Evolutionary conservation across 2,888 invertebrate species (phyloP).

Genomic region (Nemoura dubitans): DNA sequence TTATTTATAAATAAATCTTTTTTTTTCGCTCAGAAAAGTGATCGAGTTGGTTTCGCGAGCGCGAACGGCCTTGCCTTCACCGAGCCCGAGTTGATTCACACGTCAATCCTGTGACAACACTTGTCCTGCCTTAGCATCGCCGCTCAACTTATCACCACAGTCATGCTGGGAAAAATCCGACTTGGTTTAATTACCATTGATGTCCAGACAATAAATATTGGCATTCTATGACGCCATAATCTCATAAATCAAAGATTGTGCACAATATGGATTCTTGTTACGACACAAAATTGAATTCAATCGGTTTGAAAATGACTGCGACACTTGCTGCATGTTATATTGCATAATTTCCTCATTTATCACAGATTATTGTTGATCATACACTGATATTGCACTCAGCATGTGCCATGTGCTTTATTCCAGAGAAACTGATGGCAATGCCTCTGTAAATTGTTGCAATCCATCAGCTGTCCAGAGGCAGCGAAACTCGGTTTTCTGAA

Average conservation of each 20-base stretch:
- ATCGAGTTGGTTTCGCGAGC: not conserved
- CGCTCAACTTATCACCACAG: not conserved
- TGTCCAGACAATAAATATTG: not conserved
- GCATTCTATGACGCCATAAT: not conserved
- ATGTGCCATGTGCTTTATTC: too few relatives aligned
- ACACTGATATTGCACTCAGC: too few relatives aligned
- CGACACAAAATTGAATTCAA: too few relatives aligned
- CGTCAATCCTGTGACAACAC: not conserved
- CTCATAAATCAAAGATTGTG: not conserved
- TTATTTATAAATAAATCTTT: not conserved
- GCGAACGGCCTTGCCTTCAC: not conserved
- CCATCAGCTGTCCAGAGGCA: too few relatives aligned
- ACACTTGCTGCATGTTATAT: too few relatives aligned
- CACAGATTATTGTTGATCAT: too few relatives aligned
- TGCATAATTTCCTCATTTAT: too few relatives aligned
- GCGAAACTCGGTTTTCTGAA: too few relatives aligned
- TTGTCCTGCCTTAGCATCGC: not conserved
- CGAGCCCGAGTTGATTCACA: not conserved
- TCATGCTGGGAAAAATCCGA: not conserved
- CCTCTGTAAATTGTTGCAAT: too few relatives aligned
- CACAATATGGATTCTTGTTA: too few relatives aligned
- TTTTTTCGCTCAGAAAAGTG: not conserved
- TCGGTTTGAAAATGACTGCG: too few relatives aligned
- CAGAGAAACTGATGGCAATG: too few relatives aligned
- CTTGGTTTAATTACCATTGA: not conserved